Conservation (phyloP, 2,797 vertebrate species). For the Rhinichthys osculus region DNA sequence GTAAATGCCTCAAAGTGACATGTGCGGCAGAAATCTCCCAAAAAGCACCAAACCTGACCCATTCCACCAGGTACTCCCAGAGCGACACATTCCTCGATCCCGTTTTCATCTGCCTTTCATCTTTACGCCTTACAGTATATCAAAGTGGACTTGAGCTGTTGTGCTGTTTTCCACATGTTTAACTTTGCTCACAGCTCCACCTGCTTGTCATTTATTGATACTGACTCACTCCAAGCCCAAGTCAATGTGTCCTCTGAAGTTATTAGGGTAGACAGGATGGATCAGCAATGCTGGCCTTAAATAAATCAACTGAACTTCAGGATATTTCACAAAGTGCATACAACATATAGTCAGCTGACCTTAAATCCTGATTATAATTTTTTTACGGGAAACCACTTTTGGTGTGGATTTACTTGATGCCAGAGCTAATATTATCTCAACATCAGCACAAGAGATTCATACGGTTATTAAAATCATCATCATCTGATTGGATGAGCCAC, state of each 20-base stretch:
- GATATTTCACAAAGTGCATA: neutral
- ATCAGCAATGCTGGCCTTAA: conserved; percentile 2
- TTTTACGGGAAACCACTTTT: neutral
- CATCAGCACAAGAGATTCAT: conserved; percentile 33
- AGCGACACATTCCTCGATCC: neutral
- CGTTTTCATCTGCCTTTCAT: conserved; percentile 57
- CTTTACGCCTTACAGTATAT: conserved; percentile 57
- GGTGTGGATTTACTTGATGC: neutral
- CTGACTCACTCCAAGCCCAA: conserved; percentile 64
- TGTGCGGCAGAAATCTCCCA: neutral
- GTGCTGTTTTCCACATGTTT: conserved; percentile 67
- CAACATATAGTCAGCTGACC: conserved; percentile 1
- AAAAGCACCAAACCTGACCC: neutral
- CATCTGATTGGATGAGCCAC: conserved; percentile 41
- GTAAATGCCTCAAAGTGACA: conserved; percentile 21
- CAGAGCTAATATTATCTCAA: conserved; percentile 2
- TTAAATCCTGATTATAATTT: neutral
- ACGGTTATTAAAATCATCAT: conserved; percentile 45
- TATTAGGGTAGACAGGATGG: conserved; percentile 6
- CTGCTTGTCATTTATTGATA: conserved; percentile 82
- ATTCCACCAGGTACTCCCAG: conserved; percentile 52
- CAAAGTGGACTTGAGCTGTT: conserved; percentile 47
- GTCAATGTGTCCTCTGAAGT: conserved; percentile 41
- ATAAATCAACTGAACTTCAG: neutral
- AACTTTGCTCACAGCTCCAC: conserved; percentile 87